Base-by-base conservation (phyloP, 2,888 invertebrate genomes). In the Ligdia adustata region DNA sequence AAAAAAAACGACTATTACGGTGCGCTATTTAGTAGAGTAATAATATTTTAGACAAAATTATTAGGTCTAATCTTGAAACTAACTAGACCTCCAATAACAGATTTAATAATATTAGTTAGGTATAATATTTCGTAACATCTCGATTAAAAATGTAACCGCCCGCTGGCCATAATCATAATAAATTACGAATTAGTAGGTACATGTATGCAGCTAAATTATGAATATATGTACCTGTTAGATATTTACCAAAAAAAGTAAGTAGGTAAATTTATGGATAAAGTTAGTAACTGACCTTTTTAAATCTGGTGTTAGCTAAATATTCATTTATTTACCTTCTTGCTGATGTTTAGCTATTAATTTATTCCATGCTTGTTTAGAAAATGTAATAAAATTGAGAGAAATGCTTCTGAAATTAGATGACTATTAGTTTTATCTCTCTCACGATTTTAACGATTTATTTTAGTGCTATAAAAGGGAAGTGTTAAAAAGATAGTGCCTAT, bases 401-500 rank as follows among this genome's bases (percentile, higher is more conserved):
- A 39, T 29, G 46, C 39, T 40, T 24, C 46, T 16, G 29, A 38
- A 39, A 32, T 44, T 28, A 28, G 39, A 32, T 11, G 9, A 13
- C 26, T 9, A 12, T 18, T 12, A 26, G 34, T 11, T 40, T 22
- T 16, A 29, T 26, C 22, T 18, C 9, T 14, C 14, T 33, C 29
- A 39, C n/a, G n/a, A n/a, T n/a, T 31, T 39, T 44, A 31, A 45
- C 26, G 44, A 37, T 34, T 15, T 31, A 20, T 43, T 29, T n/a
- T 22, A 45, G 33, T n/a, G 34, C 40, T 18, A 35, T 35, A 33
- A 47, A 47, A 34, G 29, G 13, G 29, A 40, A 28, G 40, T 47
- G 47, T 47, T 40, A 47, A 47, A 40, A 47, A 40, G 13, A 35
- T 47, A 37, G 40, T 40, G 18, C 5, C 6, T 35, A 40, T 41